Percentiles rank a stretch among this genome's conserved stretches.
Evolutionary conservation across 2,113 vertebrate genomes (phyloP).

Genomic region (Balaeniceps rex): DNA sequence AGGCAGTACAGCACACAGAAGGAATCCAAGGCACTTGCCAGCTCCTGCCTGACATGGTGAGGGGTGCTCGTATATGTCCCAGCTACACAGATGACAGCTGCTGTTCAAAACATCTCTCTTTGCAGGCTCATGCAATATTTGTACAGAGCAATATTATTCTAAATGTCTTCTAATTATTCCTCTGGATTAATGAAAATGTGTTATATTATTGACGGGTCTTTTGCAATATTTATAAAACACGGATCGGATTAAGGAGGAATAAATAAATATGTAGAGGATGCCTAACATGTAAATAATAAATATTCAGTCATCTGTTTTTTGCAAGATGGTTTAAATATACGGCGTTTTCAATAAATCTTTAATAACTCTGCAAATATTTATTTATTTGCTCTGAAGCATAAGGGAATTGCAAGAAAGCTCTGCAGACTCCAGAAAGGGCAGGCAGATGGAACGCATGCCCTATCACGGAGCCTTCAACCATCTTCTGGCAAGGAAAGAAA

Average conservation of each 20-base stretch:
- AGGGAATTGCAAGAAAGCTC: constrained; percentile 31
- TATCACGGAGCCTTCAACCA: neutral
- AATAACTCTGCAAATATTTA: constrained; percentile 75
- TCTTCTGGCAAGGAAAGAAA: constrained; percentile 15
- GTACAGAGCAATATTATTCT: constrained; percentile 72
- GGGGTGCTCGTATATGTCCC: neutral
- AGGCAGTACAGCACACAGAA: neutral
- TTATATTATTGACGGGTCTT: constrained; percentile 78
- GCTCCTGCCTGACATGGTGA: neutral
- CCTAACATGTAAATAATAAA: constrained; percentile 75
- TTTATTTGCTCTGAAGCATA: constrained; percentile 53
- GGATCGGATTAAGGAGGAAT: constrained; percentile 73
- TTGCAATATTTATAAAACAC: constrained; percentile 78
- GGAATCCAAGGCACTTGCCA: neutral
- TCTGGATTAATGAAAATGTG: constrained; percentile 74
- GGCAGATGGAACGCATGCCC: neutral
- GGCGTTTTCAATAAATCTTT: constrained; percentile 70
- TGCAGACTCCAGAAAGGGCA: constrained; percentile 21
- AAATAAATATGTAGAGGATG: constrained; percentile 76
- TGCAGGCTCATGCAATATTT: constrained; percentile 64
- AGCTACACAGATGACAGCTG: neutral
- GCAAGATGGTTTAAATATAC: constrained; percentile 64
- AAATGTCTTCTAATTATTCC: constrained; percentile 79
- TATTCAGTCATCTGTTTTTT: constrained; percentile 68
- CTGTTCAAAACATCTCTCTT: constrained; percentile 8